phyloP scores from a whole-genome alignment of 2,888 invertebrate genomes.

The Eupelmus urozonus region DNA sequence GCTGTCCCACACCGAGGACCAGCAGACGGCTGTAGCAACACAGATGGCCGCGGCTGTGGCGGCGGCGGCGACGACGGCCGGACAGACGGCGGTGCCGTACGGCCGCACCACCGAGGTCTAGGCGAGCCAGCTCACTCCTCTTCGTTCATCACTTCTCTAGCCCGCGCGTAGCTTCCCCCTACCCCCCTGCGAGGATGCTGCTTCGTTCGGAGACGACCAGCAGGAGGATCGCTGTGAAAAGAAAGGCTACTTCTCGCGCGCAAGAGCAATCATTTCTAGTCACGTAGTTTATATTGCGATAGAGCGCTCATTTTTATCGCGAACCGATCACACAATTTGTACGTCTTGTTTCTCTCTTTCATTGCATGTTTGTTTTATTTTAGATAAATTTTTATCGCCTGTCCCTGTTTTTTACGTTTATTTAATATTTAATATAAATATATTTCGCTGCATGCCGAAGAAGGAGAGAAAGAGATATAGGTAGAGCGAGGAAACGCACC shows the following conservation, averaged over 20 bases:
- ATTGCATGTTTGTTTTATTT: slow-evolving; percentile 27
- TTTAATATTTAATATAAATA: slow-evolving; percentile 37
- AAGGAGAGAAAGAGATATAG: slow-evolving; percentile 51
- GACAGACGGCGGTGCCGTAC: slow-evolving; percentile 63
- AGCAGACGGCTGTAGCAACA: slow-evolving; percentile 25
- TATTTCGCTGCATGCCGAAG: slow-evolving; percentile 34
- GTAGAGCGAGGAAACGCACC: slow-evolving; percentile 51
- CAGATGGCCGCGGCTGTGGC: slow-evolving; percentile 53
- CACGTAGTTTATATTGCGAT: slow-evolving; percentile 56
- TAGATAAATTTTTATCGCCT: slow-evolving; percentile 39
- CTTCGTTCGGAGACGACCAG: neutral
- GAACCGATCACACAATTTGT: slow-evolving; percentile 31
- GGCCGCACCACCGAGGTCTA: slow-evolving; percentile 77
- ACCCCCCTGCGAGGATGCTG: neutral
- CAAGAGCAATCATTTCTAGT: slow-evolving; percentile 61
- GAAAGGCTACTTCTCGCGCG: slow-evolving; percentile 40
- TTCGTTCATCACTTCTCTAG: slow-evolving; percentile 40
- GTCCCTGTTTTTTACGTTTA: slow-evolving; percentile 32
- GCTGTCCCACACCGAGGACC: slow-evolving; percentile 80
- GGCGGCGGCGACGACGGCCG: neutral
- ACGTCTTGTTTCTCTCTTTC: slow-evolving; percentile 37
- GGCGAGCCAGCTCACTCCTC: slow-evolving; percentile 62
- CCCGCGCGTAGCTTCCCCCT: slow-evolving; percentile 11
- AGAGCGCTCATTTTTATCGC: slow-evolving; percentile 14
- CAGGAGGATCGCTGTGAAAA: slow-evolving; percentile 8